Percentiles rank a stretch among this genome's conserved stretches.
Evolutionary conservation across 2,888 invertebrate species (phyloP).

Genomic region (Vandiemenella viatica): DNA sequence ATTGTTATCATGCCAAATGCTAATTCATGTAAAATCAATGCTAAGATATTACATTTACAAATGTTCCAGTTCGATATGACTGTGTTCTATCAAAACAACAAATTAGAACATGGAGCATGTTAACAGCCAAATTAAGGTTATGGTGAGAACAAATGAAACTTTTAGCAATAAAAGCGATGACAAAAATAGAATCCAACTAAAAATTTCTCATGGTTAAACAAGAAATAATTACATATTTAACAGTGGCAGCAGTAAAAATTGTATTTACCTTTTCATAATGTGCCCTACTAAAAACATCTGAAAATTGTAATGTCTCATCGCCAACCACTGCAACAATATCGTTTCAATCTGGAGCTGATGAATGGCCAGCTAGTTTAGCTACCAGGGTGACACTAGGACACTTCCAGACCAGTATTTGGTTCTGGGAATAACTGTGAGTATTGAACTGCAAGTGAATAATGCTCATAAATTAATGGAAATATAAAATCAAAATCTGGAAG

Average conservation of each 20-base stretch:
- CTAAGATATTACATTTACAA: too few species aligned
- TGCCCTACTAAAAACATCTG: conserved; percentile 98
- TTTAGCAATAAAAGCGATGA: background rate
- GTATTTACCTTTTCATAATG: conserved; percentile 57
- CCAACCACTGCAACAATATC: conserved; percentile 98
- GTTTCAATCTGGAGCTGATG: conserved; percentile 92
- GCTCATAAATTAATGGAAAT: background rate
- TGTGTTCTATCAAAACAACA: too few species aligned
- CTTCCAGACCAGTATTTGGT: conserved; percentile 98
- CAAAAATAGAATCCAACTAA: conserved; percentile 4
- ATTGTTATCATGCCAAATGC: too few species aligned
- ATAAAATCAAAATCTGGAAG: conserved; percentile 11
- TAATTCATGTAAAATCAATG: too few species aligned
- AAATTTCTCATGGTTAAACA: too few species aligned
- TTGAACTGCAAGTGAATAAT: conserved; percentile 36
- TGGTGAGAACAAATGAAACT: too few species aligned
- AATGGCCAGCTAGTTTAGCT: conserved; percentile 92
- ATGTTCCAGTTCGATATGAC: too few species aligned
- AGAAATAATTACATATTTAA: too few species aligned
- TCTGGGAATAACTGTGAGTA: conserved; percentile 96
- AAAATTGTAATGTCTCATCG: conserved; percentile 93
- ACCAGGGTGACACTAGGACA: conserved; percentile 94
- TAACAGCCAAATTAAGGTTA: too few species aligned
- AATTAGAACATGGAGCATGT: too few species aligned
- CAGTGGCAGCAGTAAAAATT: too few species aligned